Base-by-base conservation (phyloP, 1,140 invertebrate genomes). In the Caenorhabditis remanei region DNA sequence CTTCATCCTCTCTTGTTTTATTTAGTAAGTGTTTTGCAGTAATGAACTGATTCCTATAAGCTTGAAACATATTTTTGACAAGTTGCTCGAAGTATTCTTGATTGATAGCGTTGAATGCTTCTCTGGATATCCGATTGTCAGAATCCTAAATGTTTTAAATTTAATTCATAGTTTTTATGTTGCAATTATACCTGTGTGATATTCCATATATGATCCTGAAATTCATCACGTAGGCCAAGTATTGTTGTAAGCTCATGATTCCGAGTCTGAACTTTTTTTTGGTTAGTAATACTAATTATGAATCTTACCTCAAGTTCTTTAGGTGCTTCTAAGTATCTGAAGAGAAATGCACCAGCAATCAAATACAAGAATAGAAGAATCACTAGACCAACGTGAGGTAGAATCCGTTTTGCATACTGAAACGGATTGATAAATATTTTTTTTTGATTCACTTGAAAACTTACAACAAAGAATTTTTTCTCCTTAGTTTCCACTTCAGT, bases 171-270 rank as follows among this genome's bases (percentile, higher is more conserved):
- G 40, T 6, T 7, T 13, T 58, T 84, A 19, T 21, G 48, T 19
- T 46, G 1, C 46, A 56, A 55, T 0, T 24, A 24, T 13, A 87
- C 90, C 63, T 93, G 92, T 11, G 91, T 92, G 32, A 92, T 85
- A 87, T 92, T 92, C 91, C 91, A 92, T 65, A 92, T 93, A 21
- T 90, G 92, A 40, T 92, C 92, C 32, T 91, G 90, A 75, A 93
- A 92, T 19, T 88, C 87, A 61, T 92, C 90, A 19, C 92, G 50
- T 4, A 92, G 84, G 0, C 87, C 90, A 21, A 93, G 89, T 43
- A 92, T 92, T 63, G 90, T 92, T 32, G 63, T 65, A 13, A 92
- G 48, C 87, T 92, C 91, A 16, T 88, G 67, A 24, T 92, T 85
- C 58, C 90, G 88, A 58, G 90, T 89, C 92, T 93, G 85, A 87